Base-by-base conservation (phyloP, 1,140 invertebrate species). In the Alviniconcha marisindica region DNA sequence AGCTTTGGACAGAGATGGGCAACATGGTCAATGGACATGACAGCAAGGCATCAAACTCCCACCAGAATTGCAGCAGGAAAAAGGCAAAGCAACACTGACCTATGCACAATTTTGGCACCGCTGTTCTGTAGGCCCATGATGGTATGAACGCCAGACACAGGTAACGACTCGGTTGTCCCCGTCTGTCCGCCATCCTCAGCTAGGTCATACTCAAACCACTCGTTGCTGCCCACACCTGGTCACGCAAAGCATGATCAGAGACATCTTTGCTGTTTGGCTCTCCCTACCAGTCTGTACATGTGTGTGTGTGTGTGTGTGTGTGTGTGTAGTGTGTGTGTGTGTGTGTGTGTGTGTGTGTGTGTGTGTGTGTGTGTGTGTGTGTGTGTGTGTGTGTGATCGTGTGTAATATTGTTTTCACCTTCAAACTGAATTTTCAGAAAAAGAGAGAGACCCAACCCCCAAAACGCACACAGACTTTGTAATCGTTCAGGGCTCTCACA, bases 201-300 rank as follows among this genome's bases (percentile, higher is more conserved):
- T 10, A 89, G 88, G 81, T 91, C 91, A 85, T 90, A 92, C 80
- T 92, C 91, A 85, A 92, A 89, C 90, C 91, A 92, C 84, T 90
- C 89, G 84, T 92, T 91, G 40, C 79, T 69, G 21, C 83, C 79
- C 18, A 81, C 73, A 12, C 78, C 63, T 60, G 48, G 54, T 38
- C 36, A 44, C 28, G 48, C 71, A 48, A 36, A 28, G 12, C n/a
- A 42, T 40, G 83, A 36, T n/a, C n/a, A n/a, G n/a, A n/a, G 31
- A 73, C 31, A 73, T 21, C 66, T 31, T 1, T 28, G 28, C 66
- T 1, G 12, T 38, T 10, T 38, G n/a, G n/a, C n/a, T n/a, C n/a
- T n/a, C n/a, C n/a, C n/a, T n/a, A n/a, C n/a, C 10, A 14, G 66
- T n/a, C 28, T 1, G 36, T 24, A 31, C 66, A 31, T 38, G 28